Percentiles rank a stretch among this genome's conserved stretches.
These are phyloP conservation scores for Cathartes aura DNA, from an alignment of 2,113 vertebrate species.

Conservation along the genomic window DNA sequence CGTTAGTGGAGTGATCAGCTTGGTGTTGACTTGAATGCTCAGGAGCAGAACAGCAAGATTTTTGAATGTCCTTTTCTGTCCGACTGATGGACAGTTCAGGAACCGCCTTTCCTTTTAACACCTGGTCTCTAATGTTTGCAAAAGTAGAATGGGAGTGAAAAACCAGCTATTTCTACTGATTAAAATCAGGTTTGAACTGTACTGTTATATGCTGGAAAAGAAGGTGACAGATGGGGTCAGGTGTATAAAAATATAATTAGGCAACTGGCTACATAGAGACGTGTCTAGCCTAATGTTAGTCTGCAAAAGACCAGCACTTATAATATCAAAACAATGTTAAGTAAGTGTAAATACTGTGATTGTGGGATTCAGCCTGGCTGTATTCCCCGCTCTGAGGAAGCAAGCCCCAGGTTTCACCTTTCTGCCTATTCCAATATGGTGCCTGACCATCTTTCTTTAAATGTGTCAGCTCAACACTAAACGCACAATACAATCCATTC, in stretches of 20 bases:
- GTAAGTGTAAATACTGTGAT: not conserved
- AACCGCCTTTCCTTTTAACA: not conserved
- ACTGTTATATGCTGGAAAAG: not conserved
- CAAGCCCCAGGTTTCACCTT: not conserved
- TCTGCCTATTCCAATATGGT: not conserved
- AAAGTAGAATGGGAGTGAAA: not conserved
- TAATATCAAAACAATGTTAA: not conserved
- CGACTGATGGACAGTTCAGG: not conserved
- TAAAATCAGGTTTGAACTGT: not conserved
- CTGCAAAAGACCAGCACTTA: not conserved
- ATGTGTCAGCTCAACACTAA: not conserved
- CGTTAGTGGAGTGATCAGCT: not conserved
- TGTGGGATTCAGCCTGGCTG: not conserved
- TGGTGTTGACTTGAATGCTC: not conserved
- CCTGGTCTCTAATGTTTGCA: not conserved
- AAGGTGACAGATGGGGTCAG: not conserved
- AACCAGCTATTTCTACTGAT: not conserved
- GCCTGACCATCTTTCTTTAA: not conserved
- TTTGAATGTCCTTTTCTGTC: not conserved
- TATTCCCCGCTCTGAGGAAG: not conserved
- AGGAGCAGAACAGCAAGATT: not conserved
- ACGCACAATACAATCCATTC: fast-evolving
- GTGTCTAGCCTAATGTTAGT: not conserved
- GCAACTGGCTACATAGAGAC: not conserved
- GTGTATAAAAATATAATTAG: not conserved